These are phyloP conservation scores for Frankliniella fusca DNA, from an alignment of 2,888 invertebrate species.

Conservation along the genomic window DNA sequence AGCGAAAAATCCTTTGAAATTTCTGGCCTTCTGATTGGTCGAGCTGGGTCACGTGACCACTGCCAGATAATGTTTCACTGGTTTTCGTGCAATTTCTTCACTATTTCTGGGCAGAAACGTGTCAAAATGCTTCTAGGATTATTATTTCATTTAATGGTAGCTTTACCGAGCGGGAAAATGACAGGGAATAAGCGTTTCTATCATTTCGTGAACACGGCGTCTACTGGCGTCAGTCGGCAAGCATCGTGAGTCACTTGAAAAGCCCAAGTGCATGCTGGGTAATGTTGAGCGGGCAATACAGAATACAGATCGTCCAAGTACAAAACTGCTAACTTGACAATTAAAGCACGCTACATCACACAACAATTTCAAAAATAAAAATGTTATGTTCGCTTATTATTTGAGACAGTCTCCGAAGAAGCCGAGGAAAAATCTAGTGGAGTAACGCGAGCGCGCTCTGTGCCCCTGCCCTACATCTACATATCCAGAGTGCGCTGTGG, in stretches of 20 bases:
- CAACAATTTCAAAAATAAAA: neutral
- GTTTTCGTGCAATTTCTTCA: neutral
- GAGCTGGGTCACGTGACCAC: slow-evolving; percentile 43
- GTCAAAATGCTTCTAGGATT: neutral
- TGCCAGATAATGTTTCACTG: neutral
- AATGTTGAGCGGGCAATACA: neutral
- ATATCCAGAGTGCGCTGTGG: neutral
- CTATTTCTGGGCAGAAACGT: neutral
- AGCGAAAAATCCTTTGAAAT: slow-evolving; percentile 43
- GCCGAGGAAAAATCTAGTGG: neutral
- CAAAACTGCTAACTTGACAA: neutral
- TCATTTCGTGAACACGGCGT: neutral
- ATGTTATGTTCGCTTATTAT: neutral
- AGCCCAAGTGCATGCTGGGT: slow-evolving; percentile 5
- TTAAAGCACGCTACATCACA: neutral
- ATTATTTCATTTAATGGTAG: neutral
- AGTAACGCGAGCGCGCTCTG: no score
- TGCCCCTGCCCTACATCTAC: neutral
- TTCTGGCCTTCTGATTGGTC: slow-evolving; percentile 43
- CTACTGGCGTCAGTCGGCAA: slow-evolving; percentile 6
- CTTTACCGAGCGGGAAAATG: neutral
- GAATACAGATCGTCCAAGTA: neutral
- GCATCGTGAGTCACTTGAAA: slow-evolving; percentile 3
- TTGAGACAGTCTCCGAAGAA: neutral
- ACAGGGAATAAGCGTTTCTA: neutral